phyloP scores from a whole-genome alignment of 2,797 vertebrate genomes.

The Sus cebifrons region DNA sequence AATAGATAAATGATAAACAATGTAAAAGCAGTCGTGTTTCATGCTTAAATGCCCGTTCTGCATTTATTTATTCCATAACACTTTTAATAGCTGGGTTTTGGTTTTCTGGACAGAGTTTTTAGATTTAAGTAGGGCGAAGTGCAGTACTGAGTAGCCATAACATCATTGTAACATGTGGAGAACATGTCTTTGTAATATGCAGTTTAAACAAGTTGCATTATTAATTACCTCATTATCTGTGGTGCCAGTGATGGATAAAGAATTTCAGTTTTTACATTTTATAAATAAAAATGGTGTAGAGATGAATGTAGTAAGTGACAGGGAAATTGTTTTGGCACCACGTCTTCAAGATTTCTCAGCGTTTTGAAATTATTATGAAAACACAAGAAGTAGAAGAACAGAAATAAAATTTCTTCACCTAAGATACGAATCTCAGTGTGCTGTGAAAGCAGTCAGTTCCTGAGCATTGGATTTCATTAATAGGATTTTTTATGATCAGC shows the following conservation, averaged over 20 bases:
- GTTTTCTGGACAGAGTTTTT: not conserved
- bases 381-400: not conserved
- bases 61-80: not conserved
- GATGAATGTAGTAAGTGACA: not conserved
- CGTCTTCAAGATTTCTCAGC: not conserved
- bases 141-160: not conserved
- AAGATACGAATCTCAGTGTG: not conserved
- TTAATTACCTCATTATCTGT: not conserved
- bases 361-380: not conserved
- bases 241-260: not conserved
- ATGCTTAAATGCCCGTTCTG: not conserved
- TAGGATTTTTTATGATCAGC: not conserved
- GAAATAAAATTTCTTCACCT: not conserved
- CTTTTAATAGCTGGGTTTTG: not conserved
- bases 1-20: not conserved
- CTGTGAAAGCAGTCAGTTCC: not conserved
- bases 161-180: not conserved
- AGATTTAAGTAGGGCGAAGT: not conserved
- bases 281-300: not conserved
- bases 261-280: not conserved
- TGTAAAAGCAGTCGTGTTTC: not conserved
- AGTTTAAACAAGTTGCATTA: not conserved
- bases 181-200: not conserved
- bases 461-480: not conserved
- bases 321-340: not conserved